Conservation (phyloP, 2,888 invertebrate genomes). For the Ormyrus labotus region DNA sequence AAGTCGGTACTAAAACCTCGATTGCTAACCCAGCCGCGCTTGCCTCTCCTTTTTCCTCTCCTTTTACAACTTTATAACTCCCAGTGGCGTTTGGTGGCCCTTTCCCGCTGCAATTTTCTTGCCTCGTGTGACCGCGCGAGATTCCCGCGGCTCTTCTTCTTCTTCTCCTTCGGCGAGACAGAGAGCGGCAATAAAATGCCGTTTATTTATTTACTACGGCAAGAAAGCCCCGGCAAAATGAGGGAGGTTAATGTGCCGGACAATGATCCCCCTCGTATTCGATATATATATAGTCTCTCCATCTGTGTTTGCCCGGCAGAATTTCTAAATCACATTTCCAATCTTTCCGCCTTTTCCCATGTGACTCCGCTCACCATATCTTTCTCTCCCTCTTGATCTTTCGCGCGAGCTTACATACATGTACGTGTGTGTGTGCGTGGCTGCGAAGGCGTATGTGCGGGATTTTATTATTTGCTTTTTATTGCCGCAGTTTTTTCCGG, state of each 20-base stretch:
- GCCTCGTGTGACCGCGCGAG: slow-evolving; percentile 50
- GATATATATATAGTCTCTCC: background rate
- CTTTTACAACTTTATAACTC: slow-evolving; percentile 57
- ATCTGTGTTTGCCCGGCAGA: background rate
- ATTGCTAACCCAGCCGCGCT: slow-evolving; percentile 47
- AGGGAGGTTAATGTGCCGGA: slow-evolving; percentile 46
- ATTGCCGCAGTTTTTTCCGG: background rate
- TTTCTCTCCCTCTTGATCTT: slow-evolving; percentile 4
- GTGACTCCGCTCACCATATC: background rate
- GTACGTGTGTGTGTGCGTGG: background rate
- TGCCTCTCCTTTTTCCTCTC: slow-evolving; percentile 10
- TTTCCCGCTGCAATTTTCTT: slow-evolving; percentile 59
- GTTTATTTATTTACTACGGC: slow-evolving; percentile 51
- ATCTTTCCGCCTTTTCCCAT: slow-evolving; percentile 28
- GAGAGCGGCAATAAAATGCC: slow-evolving; percentile 47
- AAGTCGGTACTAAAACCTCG: slow-evolving; percentile 56
- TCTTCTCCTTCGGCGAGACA: background rate
- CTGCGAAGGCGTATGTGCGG: background rate
- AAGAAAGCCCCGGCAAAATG: slow-evolving; percentile 29
- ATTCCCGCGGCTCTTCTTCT: slow-evolving; percentile 26
- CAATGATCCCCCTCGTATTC: slow-evolving; percentile 28
- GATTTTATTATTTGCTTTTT: slow-evolving; percentile 30
- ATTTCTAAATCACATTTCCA: slow-evolving; percentile 41
- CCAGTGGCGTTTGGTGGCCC: slow-evolving; percentile 41
- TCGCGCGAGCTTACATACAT: background rate